phyloP scores from a whole-genome alignment of 2,113 vertebrate species.

The Anas platyrhynchos region DNA sequence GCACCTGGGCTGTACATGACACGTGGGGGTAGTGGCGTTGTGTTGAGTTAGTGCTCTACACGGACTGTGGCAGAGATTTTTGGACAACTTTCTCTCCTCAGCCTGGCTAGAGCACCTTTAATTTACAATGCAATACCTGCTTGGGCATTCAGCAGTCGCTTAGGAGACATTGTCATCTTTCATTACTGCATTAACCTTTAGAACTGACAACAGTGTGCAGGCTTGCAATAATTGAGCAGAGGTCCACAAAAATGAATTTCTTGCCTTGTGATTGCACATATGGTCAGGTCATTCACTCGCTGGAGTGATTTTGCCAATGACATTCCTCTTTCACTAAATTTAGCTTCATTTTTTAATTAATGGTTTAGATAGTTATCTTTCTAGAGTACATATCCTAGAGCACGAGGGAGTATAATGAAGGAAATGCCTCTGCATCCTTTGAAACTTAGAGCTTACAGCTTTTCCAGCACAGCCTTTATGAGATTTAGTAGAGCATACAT shows the following conservation, averaged over 20 bases:
- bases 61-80: neutral
- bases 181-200: conserved; percentile 69
- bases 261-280: conserved; percentile 35
- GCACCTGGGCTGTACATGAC: neutral
- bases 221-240: conserved; percentile 34
- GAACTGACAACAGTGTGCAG: conserved; percentile 35
- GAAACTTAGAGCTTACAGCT: neutral
- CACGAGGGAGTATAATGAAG: neutral
- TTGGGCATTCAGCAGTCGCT: conserved; percentile 35
- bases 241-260: conserved; percentile 64
- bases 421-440: neutral
- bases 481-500: neutral
- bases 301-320: conserved; percentile 9
- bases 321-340: neutral
- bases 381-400: neutral
- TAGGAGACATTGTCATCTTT: conserved; percentile 67
- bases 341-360: neutral
- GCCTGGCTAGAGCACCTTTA: neutral
- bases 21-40: neutral
- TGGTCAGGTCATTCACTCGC: neutral
- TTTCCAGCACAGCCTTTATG: neutral
- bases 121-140: conserved; percentile 40
- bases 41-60: rapidly evolving
- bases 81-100: neutral
- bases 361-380: neutral